These are phyloP conservation scores for Butorides virescens DNA, from an alignment of 2,113 vertebrate genomes.

Conservation along the genomic window DNA sequence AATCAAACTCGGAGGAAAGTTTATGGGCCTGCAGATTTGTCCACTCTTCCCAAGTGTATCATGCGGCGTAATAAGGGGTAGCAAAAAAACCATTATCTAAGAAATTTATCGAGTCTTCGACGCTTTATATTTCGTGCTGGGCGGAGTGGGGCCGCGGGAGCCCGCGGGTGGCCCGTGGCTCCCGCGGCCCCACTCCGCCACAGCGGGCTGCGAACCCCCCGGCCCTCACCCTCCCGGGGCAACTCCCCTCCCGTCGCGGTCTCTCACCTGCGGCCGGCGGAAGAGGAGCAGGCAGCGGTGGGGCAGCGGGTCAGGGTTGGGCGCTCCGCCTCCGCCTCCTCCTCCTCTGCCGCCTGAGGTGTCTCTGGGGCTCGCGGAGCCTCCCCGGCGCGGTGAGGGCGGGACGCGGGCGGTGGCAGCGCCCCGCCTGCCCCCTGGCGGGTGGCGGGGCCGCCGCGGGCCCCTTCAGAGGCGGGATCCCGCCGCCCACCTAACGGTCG, in stretches of 20 bases:
- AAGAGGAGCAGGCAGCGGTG: not conserved
- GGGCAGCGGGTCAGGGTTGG: not conserved
- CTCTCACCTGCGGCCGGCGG: conserved; percentile 8
- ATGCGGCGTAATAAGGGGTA: fast-evolving
- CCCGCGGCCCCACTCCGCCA: not conserved
- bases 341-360: not conserved
- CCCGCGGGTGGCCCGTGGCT: not conserved
- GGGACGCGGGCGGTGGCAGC: not conserved
- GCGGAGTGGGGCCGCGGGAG: not conserved
- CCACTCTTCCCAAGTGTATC: not conserved
- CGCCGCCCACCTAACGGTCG: too few species aligned
- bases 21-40: not conserved
- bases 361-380: not conserved
- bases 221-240: not conserved
- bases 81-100: fast-evolving
- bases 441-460: not conserved
- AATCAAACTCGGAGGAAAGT: not conserved
- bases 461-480: not conserved
- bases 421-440: conserved; percentile 23
- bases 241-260: not conserved
- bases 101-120: not conserved
- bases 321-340: not conserved
- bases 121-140: fast-evolving
- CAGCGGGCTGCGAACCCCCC: not conserved
- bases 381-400: not conserved